phyloP scores from a whole-genome alignment of 2,888 invertebrate species.

The Limnephilus auricula region DNA sequence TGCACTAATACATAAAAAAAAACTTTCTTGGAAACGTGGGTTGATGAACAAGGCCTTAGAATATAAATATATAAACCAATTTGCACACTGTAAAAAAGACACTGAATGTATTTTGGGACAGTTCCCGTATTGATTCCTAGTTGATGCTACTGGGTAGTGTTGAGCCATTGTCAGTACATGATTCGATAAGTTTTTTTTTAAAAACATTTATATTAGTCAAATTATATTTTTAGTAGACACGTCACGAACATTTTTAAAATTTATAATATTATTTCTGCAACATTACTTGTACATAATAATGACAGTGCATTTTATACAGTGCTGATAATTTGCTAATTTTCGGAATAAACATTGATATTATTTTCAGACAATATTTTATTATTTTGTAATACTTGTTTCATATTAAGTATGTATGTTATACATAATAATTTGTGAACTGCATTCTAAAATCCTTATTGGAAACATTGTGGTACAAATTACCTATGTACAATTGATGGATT shows the following conservation, averaged over 20 bases:
- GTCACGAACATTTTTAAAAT: neutral
- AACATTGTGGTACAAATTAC: neutral
- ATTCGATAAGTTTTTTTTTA: neutral
- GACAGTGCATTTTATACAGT: neutral
- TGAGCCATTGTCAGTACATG: slow-evolving; percentile 35
- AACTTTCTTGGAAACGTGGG: no score
- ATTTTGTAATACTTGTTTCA: neutral
- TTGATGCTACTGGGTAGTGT: slow-evolving; percentile 32
- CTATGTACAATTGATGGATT: neutral
- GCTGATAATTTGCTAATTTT: neutral
- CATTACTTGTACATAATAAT: neutral
- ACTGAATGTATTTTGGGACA: neutral
- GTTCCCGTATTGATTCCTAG: slow-evolving; percentile 29
- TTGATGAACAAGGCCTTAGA: neutral
- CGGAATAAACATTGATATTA: neutral
- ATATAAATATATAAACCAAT: neutral
- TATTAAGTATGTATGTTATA: no score
- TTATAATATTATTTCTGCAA: neutral
- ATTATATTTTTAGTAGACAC: slow-evolving; percentile 11
- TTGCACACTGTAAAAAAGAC: neutral
- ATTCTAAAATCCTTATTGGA: neutral
- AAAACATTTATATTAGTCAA: slow-evolving; percentile 29
- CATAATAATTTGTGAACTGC: neutral
- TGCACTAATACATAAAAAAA: no score
- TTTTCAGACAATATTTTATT: neutral